A percentile compares a stretch with the other conserved stretches of the same genome.
phyloP scores from a whole-genome alignment of 2,113 vertebrate genomes.

The Psittacus erithacus region DNA sequence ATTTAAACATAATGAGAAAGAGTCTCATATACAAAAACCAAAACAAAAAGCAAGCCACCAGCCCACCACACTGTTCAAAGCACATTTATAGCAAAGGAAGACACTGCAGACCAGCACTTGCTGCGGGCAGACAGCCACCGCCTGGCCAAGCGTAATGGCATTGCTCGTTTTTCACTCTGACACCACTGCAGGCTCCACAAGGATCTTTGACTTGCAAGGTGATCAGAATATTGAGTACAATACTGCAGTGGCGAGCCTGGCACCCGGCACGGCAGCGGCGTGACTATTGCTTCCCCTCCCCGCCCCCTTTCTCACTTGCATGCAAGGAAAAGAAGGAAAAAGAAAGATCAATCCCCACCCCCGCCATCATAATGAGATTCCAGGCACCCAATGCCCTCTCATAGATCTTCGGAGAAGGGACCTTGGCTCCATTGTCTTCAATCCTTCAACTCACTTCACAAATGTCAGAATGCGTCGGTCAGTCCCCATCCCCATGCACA shows the following conservation, averaged over 20 bases:
- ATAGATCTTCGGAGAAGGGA: slow-evolving; percentile 14
- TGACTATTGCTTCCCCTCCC: background rate
- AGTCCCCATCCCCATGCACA: background rate
- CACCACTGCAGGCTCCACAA: slow-evolving; percentile 64
- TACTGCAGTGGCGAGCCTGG: slow-evolving; percentile 55
- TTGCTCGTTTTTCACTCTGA: slow-evolving; percentile 76
- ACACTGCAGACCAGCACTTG: slow-evolving; percentile 20
- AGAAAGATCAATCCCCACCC: background rate
- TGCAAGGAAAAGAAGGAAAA: background rate
- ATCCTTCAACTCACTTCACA: background rate
- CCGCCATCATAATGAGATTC: background rate
- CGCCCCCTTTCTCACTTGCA: background rate
- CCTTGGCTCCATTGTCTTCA: background rate
- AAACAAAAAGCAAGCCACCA: background rate
- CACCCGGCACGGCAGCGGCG: slow-evolving; percentile 37
- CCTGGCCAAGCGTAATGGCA: slow-evolving; percentile 34
- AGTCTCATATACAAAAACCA: background rate
- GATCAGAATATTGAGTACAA: slow-evolving; percentile 68
- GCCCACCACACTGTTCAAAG: background rate
- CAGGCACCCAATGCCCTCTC: background rate
- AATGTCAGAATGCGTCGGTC: background rate
- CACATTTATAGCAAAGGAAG: slow-evolving; percentile 16
- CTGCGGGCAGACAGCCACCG: slow-evolving; percentile 58
- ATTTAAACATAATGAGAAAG: background rate
- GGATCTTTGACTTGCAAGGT: slow-evolving; percentile 69